These are phyloP conservation scores for Bellardia pandia DNA, from an alignment of 2,888 invertebrate genomes.

Conservation along the genomic window DNA sequence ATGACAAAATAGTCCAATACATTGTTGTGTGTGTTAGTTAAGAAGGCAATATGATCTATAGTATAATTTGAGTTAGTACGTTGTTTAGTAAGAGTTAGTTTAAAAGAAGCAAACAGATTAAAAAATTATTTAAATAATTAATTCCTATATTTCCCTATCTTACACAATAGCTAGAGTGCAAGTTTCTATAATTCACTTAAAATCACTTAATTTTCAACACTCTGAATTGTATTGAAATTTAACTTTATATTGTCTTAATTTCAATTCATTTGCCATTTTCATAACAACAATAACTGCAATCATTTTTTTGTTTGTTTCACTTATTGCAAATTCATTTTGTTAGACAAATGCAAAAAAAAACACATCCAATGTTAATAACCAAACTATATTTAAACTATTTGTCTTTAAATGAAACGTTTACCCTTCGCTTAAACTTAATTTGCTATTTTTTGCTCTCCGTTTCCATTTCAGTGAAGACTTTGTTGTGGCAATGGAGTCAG, in stretches of 20 bases:
- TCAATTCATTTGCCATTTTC: slow-evolving; percentile 8
- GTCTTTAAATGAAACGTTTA: slow-evolving; percentile 52
- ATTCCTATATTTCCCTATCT: too few relatives aligned
- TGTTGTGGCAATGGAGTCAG: not conserved
- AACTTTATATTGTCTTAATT: slow-evolving; percentile 5
- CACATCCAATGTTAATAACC: slow-evolving; percentile 40
- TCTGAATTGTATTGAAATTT: not conserved
- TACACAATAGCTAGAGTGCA: too few relatives aligned
- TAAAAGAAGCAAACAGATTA: not conserved
- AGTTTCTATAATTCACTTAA: not conserved
- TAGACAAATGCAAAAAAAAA: not conserved
- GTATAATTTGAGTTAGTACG: not conserved
- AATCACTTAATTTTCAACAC: slow-evolving; percentile 19
- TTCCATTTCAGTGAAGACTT: slow-evolving; percentile 42
- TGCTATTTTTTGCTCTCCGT: slow-evolving; percentile 19
- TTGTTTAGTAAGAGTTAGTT: too few relatives aligned
- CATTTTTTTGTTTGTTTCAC: not conserved
- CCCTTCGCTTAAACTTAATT: slow-evolving; percentile 64
- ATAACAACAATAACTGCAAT: slow-evolving; percentile 22
- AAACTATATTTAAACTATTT: slow-evolving; percentile 39
- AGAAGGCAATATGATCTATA: not conserved
- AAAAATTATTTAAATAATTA: too few relatives aligned
- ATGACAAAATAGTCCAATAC: not conserved
- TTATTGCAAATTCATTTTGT: slow-evolving; percentile 7
- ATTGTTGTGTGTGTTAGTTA: not conserved